Evolutionary conservation across 2,113 vertebrate genomes (phyloP).

Genomic region (Cairina moschata): DNA sequence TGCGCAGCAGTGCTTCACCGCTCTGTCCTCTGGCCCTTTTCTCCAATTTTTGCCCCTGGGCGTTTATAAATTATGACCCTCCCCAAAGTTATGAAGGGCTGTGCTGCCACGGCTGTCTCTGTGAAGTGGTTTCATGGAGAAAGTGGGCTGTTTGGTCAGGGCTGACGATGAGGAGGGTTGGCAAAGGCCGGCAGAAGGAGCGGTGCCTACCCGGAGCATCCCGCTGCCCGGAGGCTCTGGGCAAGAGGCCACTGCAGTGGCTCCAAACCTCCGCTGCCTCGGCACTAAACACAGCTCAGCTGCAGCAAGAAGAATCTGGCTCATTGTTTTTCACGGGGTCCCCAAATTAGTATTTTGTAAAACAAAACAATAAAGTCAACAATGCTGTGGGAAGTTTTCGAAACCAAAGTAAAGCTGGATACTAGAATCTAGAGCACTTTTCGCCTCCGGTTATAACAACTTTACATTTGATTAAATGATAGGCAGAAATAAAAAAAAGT

Average conservation of each 20-base stretch:
- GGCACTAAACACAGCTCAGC: constrained; percentile 6
- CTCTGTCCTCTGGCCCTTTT: not conserved
- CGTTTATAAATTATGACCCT: not conserved
- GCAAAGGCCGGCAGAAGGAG: not conserved
- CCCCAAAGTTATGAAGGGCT: not conserved
- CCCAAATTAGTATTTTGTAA: constrained; percentile 57
- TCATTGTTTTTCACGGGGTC: constrained; percentile 23
- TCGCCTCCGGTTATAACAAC: constrained; percentile 54
- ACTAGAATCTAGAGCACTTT: constrained; percentile 51
- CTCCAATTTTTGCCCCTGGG: not conserved
- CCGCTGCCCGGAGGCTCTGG: not conserved
- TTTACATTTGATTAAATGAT: constrained; percentile 62
- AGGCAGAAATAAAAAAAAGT: not conserved
- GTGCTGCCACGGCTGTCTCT: not conserved
- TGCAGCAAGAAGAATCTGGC: not conserved
- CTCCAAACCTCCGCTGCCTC: not conserved
- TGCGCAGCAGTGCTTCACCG: rapidly evolving
- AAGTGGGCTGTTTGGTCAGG: not conserved
- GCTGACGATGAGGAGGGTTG: not conserved
- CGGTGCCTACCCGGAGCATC: not conserved
- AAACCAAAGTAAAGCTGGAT: constrained; percentile 57
- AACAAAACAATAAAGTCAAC: constrained; percentile 45
- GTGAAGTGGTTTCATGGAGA: not conserved
- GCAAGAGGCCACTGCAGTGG: not conserved
- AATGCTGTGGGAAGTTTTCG: constrained; percentile 42